A percentile compares a stretch with the other conserved stretches of the same genome.
Evolutionary conservation across 2,113 vertebrate species (phyloP).

Genomic region (Daubentonia madagascariensis): DNA sequence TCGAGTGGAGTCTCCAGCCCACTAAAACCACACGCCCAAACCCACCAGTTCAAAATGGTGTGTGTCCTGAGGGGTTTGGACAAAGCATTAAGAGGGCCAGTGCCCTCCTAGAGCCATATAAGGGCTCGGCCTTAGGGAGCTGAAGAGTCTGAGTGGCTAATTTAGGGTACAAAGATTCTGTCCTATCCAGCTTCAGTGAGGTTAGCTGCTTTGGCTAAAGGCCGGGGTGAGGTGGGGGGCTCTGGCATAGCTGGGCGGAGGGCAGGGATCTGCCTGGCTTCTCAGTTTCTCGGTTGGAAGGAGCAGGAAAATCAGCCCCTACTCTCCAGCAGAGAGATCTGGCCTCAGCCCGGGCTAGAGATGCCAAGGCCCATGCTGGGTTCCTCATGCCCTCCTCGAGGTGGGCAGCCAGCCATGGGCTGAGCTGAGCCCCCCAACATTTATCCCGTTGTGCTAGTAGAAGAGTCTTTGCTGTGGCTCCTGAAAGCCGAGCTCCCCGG

Average conservation of each 20-base stretch:
- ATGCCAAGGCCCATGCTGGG: not conserved
- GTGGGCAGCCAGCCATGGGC: not conserved
- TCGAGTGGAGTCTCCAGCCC: not conserved
- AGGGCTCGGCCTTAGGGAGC: not conserved
- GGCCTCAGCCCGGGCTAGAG: not conserved
- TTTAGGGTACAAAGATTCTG: not conserved
- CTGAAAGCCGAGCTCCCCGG: not conserved
- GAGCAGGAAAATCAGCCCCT: not conserved
- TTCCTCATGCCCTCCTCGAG: accelerated
- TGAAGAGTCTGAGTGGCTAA: not conserved
- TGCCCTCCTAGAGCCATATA: not conserved
- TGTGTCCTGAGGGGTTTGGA: not conserved
- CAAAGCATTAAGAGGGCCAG: slow-evolving; percentile 70
- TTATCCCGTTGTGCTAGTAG: not conserved
- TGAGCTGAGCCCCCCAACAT: not conserved
- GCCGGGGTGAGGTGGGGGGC: too few species aligned
- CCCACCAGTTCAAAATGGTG: not conserved
- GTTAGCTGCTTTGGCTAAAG: not conserved
- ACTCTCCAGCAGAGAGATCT: accelerated
- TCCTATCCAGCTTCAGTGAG: not conserved
- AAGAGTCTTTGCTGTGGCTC: not conserved
- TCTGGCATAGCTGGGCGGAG: accelerated
- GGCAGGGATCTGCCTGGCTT: not conserved
- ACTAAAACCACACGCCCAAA: slow-evolving; percentile 1
- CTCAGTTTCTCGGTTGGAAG: not conserved